Evolutionary conservation across 1,140 invertebrate species (phyloP), one percentile per base, ranked within the genome.

Genomic region (Pogonomyrmex californicus): DNA sequence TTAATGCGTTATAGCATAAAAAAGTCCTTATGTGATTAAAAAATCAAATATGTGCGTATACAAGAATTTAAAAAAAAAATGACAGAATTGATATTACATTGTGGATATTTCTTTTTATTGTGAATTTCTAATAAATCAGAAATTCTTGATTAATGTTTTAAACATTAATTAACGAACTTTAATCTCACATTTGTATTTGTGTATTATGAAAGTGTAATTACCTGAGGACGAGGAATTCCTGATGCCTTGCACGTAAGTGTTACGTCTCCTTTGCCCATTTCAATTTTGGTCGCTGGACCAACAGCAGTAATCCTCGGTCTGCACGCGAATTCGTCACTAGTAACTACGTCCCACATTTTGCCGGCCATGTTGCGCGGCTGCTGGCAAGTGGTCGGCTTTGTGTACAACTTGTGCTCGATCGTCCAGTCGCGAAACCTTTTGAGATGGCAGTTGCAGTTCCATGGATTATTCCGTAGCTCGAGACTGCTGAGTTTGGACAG

Each of bases 391-490:
- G 97, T 98, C 0, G 97, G 96, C 9, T 96, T 95, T 0, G 97
- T 97, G 85, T 98, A 97, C 0, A 98, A 93, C n/a, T 97, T 97
- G 51, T 96, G 96, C 47, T 96, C 95, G 0, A 98, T 96, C 10
- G 97, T 96, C 96, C 97, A 98, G 88, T 98, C 96, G 36, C 98
- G 96, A 86, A 99, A 98, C 7, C 96, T 96, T 89, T 98, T 97
- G 65, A 99, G 94, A 79, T 97, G 96, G 90, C 98, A 99, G 93
- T 99, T 98, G 92, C 98, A 99, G 60, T 97, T 96, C 98, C 98
- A 99, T 0, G 97, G 97, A 93, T 99, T 99, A 79, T 97, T 97
- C 77, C 97, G 96, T 0, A 99, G 95, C 75, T 97, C 97, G 1
- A 99, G 94, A 86, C 97, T 97, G n/a, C 96, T 96, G 23, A 99